Base-by-base conservation (phyloP, 2,888 invertebrate species). In the Chrysomela aeneicollis region DNA sequence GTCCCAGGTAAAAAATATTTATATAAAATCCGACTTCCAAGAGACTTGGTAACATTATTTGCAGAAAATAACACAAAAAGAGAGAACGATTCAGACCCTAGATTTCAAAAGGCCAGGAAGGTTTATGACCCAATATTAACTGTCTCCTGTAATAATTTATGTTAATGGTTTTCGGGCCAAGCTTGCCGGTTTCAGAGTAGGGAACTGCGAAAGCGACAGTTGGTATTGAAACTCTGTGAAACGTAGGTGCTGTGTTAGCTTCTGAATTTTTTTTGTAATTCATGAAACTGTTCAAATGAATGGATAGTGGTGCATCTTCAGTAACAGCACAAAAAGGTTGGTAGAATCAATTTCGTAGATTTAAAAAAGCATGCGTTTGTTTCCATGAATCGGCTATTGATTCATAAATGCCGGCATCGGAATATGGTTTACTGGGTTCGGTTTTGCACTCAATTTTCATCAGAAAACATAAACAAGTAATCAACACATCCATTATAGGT, bases 101-200 rank as follows among this genome's bases (percentile, higher is more conserved):
- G 68, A 68, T 69, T 71, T 73, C 67, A 63, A 71, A 68, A 71
- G 71, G 72, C 71, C 74, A 71, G 76, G 72, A 79, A 81, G 78
- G 81, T 83, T 83, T 83, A 83, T 82, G 82, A 82, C 83, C 82
- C 81, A 83, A 82, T 83, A 83, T 83, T 83, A 83, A 85, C 86
- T 86, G 86, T 87, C 86, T 84, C 85, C 85, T 82, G 84, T 84
- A 85, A 86, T 86, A 87, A 87, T 87, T 86, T 83, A 83, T 83
- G 83, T 82, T 83, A 83, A 83, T 83, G 82, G 82, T 78, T 77
- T 78, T 76, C 75, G 75, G 71, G 75, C 74, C 74, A 72, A 74
- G 76, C 66, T 58, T 63, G 50, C 57, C 57, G 75, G 75, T 74
- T 71, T 69, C 74, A 61, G 72, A 74, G 73, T 76, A 77, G 78